Percentiles rank a stretch among this genome's conserved stretches.
Evolutionary conservation across 2,888 invertebrate genomes (phyloP).

Genomic region (Pediacus dermestoides): DNA sequence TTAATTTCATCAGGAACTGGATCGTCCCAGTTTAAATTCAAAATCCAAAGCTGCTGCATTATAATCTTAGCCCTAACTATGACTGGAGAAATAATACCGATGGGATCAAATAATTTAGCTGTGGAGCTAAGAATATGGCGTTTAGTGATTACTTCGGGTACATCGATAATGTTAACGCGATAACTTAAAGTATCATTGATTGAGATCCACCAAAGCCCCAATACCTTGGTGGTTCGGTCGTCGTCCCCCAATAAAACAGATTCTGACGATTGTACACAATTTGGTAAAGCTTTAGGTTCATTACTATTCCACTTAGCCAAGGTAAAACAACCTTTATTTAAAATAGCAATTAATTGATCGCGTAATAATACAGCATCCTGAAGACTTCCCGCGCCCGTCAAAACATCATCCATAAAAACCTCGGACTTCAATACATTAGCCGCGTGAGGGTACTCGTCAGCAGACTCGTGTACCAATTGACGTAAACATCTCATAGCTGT

Average conservation of each 20-base stretch:
- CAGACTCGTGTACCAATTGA: background rate
- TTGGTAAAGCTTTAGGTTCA: too few species aligned
- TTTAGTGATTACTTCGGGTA: background rate
- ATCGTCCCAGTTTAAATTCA: conserved; percentile 4
- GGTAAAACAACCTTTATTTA: too few species aligned
- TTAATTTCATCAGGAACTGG: background rate
- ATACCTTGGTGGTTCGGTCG: background rate
- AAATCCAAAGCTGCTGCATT: conserved; percentile 1
- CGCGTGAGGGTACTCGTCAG: conserved; percentile 4
- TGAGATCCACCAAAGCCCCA: conserved; percentile 1
- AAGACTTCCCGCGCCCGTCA: too few species aligned
- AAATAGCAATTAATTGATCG: too few species aligned
- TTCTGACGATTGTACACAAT: too few species aligned
- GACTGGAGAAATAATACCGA: conserved; percentile 4
- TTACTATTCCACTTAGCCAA: too few species aligned
- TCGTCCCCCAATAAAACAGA: too few species aligned
- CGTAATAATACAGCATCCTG: too few species aligned
- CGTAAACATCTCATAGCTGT: conserved; percentile 6
- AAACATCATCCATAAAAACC: too few species aligned
- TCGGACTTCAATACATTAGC: too few species aligned
- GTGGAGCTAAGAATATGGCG: background rate
- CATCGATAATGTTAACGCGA: background rate
- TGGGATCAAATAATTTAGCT: conserved; percentile 1
- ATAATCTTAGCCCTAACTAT: conserved; percentile 3
- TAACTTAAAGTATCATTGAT: background rate